These are phyloP conservation scores for Megalonaias nervosa DNA, from an alignment of 1,140 invertebrate species.

Conservation along the genomic window DNA sequence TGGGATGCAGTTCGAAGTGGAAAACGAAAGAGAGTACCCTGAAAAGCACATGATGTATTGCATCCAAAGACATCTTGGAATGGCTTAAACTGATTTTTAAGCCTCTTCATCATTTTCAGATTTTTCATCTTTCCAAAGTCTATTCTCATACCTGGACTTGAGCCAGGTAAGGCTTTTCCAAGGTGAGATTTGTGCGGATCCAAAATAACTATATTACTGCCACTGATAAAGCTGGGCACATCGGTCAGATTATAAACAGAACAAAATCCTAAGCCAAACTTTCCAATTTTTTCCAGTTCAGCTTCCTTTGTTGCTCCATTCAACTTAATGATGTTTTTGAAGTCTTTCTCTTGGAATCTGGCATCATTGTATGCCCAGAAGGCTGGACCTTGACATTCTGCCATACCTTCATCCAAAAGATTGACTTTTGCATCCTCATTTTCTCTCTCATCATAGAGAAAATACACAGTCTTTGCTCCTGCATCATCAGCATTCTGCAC, in stretches of 20 bases:
- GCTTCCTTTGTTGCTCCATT: constrained; percentile 58
- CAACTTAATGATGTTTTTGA: constrained; percentile 53
- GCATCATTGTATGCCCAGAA: constrained; percentile 58
- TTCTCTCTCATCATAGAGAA: constrained; percentile 61
- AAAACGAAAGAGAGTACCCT: constrained; percentile 57
- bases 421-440: constrained; percentile 43
- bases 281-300: constrained; percentile 57
- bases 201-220: constrained; percentile 59
- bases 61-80: constrained; percentile 53
- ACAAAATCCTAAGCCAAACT: constrained; percentile 65
- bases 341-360: constrained; percentile 47
- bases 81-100: constrained; percentile 55
- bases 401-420: constrained; percentile 53
- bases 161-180: constrained; percentile 19
- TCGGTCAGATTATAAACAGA: constrained; percentile 66
- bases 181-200: constrained; percentile 60
- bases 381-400: constrained; percentile 50
- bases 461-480: constrained; percentile 57
- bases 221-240: constrained; percentile 60
- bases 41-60: constrained; percentile 31
- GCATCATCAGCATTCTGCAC: constrained; percentile 72
- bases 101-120: constrained; percentile 29
- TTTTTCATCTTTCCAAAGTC: constrained; percentile 31
- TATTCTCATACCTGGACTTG: constrained; percentile 26
- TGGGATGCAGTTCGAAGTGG: constrained; percentile 51